Percentiles rank a stretch among this genome's conserved stretches.
These are phyloP conservation scores for Hyphantria cunea DNA, from an alignment of 1,140 invertebrate genomes.

Conservation along the genomic window DNA sequence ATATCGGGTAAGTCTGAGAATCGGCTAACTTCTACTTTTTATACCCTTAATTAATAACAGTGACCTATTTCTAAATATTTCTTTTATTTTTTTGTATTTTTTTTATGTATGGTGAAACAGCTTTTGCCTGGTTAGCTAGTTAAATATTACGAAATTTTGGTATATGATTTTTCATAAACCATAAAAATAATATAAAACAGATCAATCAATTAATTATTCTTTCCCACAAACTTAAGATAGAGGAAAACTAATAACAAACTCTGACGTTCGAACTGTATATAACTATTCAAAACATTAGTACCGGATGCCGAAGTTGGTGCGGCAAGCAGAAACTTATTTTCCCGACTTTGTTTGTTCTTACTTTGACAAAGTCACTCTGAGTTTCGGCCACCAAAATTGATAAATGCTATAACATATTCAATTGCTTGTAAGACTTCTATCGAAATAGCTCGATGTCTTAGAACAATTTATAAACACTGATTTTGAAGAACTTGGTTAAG, in stretches of 20 bases:
- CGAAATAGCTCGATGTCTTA: neutral
- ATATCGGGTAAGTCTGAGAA: no score
- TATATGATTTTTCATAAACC: no score
- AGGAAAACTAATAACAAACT: conserved; percentile 32
- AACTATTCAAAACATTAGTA: conserved; percentile 24
- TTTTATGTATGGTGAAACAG: no score
- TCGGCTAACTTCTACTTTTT: no score
- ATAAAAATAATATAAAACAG: no score
- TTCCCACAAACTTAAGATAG: neutral
- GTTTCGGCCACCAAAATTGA: neutral
- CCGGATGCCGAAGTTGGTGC: conserved; percentile 7
- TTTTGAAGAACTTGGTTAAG: no score
- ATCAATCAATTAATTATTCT: neutral
- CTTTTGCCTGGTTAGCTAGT: no score
- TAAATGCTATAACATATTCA: conserved; percentile 17
- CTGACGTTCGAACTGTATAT: conserved; percentile 22
- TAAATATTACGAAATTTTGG: no score
- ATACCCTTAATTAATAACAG: no score
- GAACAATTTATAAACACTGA: no score
- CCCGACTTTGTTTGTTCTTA: conserved; percentile 11
- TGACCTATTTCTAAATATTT: no score
- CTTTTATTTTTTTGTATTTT: no score
- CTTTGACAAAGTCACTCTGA: neutral
- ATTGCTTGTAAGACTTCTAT: neutral
- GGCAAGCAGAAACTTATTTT: conserved; percentile 17